phyloP scores from a whole-genome alignment of 2,113 vertebrate genomes.

The Tringa solitaria region DNA sequence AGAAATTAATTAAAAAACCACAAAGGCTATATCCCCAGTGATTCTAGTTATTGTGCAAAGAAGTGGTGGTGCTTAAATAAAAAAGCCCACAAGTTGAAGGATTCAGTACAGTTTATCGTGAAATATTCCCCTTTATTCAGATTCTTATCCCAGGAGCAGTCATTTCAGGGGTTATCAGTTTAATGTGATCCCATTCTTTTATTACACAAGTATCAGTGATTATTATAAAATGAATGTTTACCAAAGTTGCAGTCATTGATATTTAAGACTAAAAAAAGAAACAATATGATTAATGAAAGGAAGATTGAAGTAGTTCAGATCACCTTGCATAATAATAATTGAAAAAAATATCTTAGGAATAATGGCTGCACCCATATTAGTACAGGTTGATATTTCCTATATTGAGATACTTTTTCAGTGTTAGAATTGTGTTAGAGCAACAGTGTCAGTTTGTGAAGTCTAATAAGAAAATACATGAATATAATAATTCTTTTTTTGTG shows the following conservation, averaged over 20 bases:
- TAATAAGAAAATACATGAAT: not conserved
- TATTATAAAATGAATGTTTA: not conserved
- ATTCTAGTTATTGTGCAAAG: not conserved
- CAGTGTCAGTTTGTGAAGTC: not conserved
- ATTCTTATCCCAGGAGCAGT: not conserved
- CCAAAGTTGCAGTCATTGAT: not conserved
- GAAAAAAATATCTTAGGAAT: not conserved
- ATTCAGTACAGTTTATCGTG: not conserved
- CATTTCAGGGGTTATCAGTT: not conserved
- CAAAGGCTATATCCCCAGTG: not conserved
- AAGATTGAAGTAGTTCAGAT: not conserved
- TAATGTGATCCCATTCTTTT: not conserved
- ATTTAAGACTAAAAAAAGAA: not conserved
- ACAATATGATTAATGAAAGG: not conserved
- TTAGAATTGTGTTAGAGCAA: not conserved
- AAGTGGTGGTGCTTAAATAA: not conserved
- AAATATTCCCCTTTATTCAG: not conserved
- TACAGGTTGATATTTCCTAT: not conserved
- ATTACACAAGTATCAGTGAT: not conserved
- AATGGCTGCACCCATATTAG: not conserved
- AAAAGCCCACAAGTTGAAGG: not conserved
- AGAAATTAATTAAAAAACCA: conserved; percentile 44
- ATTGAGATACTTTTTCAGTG: not conserved
- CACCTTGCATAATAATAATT: not conserved
- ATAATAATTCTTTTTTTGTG: not conserved